Evolutionary conservation across 2,797 vertebrate species (phyloP).

Genomic region (Parauchenoglanis punctatus): DNA sequence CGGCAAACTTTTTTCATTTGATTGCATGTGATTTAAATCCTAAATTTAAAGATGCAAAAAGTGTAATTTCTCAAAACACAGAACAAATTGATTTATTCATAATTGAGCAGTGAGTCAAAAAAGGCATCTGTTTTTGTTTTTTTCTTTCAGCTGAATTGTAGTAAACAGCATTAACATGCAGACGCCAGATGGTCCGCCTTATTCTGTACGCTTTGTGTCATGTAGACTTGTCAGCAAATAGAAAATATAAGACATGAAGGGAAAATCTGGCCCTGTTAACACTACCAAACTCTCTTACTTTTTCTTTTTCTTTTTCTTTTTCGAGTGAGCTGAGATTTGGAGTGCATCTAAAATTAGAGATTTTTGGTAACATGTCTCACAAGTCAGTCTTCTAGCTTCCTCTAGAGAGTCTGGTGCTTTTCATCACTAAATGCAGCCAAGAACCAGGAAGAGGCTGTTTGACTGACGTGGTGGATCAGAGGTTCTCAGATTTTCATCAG

Average conservation of each 20-base stretch:
- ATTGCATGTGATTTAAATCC: background rate
- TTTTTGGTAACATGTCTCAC: background rate
- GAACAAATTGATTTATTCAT: background rate
- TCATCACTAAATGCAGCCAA: background rate
- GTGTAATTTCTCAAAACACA: background rate
- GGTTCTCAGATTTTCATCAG: background rate
- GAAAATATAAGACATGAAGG: constrained; percentile 12
- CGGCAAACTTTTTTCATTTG: constrained; percentile 13
- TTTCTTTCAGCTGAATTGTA: background rate
- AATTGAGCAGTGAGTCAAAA: background rate
- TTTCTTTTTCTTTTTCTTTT: background rate
- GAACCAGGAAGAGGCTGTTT: background rate
- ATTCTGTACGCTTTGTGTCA: background rate
- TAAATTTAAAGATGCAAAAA: background rate
- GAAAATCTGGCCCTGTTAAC: background rate
- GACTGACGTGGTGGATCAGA: background rate
- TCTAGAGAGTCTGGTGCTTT: background rate
- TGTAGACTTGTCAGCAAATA: constrained; percentile 13
- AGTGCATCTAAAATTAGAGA: background rate
- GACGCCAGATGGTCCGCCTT: constrained; percentile 29
- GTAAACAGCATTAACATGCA: constrained; percentile 16
- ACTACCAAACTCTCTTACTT: too few relatives aligned
- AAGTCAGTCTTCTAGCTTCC: background rate
- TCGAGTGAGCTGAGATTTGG: background rate
- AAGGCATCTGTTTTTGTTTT: background rate